phyloP scores from a whole-genome alignment of 1,140 invertebrate species.

The Oedothorax gibbosus region DNA sequence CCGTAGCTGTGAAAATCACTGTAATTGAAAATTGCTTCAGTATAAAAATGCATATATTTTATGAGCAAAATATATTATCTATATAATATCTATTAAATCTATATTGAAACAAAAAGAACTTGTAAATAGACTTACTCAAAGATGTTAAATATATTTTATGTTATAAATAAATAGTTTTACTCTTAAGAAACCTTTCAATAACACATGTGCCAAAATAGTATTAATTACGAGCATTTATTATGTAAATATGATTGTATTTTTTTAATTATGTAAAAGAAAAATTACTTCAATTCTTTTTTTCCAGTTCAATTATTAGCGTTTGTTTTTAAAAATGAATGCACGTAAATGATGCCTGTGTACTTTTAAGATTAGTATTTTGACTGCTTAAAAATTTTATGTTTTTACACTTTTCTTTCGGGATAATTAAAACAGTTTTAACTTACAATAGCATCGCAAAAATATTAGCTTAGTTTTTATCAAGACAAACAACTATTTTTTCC shows the following conservation, averaged over 20 bases:
- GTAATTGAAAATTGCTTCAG: slow-evolving; percentile 9
- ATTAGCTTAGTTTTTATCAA: too few species aligned
- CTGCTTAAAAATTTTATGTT: too few species aligned
- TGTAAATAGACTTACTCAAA: slow-evolving; percentile 7
- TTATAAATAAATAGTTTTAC: slow-evolving; percentile 4
- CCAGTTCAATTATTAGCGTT: too few species aligned
- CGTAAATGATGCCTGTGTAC: too few species aligned
- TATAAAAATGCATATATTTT: slow-evolving; percentile 12
- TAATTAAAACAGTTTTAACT: too few species aligned
- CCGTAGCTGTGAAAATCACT: neutral
- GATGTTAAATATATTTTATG: neutral
- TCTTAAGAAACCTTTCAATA: neutral
- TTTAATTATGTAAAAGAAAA: neutral
- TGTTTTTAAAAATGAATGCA: too few species aligned
- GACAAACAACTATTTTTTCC: too few species aligned
- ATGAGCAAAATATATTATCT: slow-evolving; percentile 8
- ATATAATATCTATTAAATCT: slow-evolving; percentile 2
- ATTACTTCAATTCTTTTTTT: too few species aligned
- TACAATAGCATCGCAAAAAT: too few species aligned
- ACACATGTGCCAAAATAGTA: slow-evolving; percentile 20
- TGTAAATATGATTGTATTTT: neutral
- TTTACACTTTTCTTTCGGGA: too few species aligned
- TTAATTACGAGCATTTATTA: slow-evolving; percentile 1
- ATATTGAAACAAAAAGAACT: slow-evolving; percentile 1
- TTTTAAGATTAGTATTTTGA: too few species aligned